Conservation (phyloP, 2,888 invertebrate species). For the Zeuzera pyrina region DNA sequence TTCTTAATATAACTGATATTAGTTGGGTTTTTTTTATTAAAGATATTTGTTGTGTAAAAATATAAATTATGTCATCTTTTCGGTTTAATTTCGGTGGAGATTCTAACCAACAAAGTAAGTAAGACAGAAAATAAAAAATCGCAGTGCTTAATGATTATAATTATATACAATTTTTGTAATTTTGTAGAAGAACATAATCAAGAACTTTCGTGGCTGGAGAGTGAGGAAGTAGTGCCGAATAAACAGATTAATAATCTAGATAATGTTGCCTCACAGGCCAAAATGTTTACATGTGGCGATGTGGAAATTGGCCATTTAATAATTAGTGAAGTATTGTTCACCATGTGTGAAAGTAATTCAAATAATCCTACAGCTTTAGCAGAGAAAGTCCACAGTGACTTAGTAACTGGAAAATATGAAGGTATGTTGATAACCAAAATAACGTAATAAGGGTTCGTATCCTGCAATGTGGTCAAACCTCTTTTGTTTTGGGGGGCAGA, state of each 20-base stretch:
- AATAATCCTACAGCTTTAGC: conserved; percentile 60
- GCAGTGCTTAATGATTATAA: too few species aligned
- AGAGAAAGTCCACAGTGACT: conserved; percentile 80
- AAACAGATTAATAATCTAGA: conserved; percentile 38
- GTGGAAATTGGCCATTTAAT: conserved; percentile 62
- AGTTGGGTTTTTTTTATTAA: too few species aligned
- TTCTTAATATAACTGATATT: too few species aligned
- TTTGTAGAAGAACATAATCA: conserved; percentile 4
- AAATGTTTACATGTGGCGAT: conserved; percentile 54
- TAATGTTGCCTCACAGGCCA: conserved; percentile 38
- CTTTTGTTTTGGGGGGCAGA: neutral
- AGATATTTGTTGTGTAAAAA: too few species aligned
- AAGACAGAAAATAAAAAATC: too few species aligned
- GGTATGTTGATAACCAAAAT: conserved; percentile 69
- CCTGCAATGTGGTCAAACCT: too few species aligned
- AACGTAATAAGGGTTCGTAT: too few species aligned
- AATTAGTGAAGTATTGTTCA: conserved; percentile 37
- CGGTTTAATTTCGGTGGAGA: too few species aligned
- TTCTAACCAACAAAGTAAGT: too few species aligned
- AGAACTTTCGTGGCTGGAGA: conserved; percentile 35
- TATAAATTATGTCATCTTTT: too few species aligned
- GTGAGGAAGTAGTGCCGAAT: conserved; percentile 40
- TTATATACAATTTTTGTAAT: too few species aligned
- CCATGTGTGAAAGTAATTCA: conserved; percentile 34
- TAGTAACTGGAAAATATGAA: conserved; percentile 85